Conservation (phyloP, 2,113 vertebrate genomes). For the Cinclus cinclus region DNA sequence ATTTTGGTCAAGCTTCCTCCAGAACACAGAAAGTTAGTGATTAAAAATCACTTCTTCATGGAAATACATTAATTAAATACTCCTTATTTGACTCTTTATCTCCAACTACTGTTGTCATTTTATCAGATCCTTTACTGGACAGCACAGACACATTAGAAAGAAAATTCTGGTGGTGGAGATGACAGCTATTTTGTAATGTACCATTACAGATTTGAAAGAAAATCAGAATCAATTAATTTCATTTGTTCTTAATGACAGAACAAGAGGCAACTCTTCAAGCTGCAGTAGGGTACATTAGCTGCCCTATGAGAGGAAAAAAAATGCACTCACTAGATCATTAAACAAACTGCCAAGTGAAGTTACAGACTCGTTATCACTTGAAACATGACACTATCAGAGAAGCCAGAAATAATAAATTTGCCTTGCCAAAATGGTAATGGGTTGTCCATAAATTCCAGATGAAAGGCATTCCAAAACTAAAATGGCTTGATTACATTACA, state of each 20-base stretch:
- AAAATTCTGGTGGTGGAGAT: not conserved
- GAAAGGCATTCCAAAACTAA: not conserved
- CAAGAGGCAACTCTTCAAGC: slow-evolving; percentile 20
- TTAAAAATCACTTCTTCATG: not conserved
- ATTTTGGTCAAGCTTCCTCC: not conserved
- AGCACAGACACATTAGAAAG: not conserved
- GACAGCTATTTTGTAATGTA: not conserved
- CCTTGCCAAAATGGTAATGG: not conserved
- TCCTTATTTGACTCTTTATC: not conserved
- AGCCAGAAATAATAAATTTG: slow-evolving; percentile 39
- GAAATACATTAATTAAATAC: not conserved
- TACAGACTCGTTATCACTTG: slow-evolving; percentile 44
- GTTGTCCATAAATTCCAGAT: slow-evolving; percentile 3
- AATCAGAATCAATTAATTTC: slow-evolving; percentile 32
- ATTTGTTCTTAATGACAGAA: slow-evolving; percentile 44
- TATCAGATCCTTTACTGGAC: not conserved
- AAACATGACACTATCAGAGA: slow-evolving; percentile 37
- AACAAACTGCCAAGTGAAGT: slow-evolving; percentile 48
- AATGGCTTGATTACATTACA: slow-evolving; percentile 11
- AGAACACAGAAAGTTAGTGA: not conserved
- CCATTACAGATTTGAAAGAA: not conserved
- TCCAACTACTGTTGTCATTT: not conserved
- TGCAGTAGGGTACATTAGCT: slow-evolving; percentile 1
- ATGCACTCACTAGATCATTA: slow-evolving; percentile 40
- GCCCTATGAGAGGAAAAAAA: slow-evolving; percentile 11